phyloP scores from a whole-genome alignment of 2,888 invertebrate species.

The Crossocerus cetratus region DNA sequence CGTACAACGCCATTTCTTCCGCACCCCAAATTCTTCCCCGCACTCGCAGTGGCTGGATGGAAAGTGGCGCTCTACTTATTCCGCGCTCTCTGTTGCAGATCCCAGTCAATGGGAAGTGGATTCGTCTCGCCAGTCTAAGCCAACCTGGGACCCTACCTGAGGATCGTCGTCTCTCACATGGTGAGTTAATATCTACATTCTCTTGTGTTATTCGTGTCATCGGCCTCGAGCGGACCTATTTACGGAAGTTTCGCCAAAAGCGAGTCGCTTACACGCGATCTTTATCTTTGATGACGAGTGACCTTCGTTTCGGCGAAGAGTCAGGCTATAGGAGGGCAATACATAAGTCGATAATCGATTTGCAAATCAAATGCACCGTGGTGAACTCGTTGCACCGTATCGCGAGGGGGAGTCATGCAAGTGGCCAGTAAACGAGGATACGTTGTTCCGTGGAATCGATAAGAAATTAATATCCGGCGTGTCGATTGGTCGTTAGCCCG shows the following conservation, averaged over 20 bases:
- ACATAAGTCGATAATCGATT: conserved; percentile 9
- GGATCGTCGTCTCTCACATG: conserved; percentile 38
- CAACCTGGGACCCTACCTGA: conserved; percentile 16
- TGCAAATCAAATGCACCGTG: conserved; percentile 11
- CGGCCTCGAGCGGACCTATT: no score
- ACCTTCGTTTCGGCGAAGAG: not conserved
- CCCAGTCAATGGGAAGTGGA: conserved; percentile 85
- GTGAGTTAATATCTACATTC: conserved; percentile 41
- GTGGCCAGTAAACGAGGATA: not conserved
- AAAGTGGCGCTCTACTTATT: not conserved
- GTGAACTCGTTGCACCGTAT: not conserved
- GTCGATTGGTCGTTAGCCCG: conserved; percentile 73
- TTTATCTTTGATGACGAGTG: no score
- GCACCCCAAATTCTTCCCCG: not conserved
- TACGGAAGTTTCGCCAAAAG: no score
- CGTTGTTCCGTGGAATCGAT: conserved; percentile 52
- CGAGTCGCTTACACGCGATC: no score
- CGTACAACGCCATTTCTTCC: not conserved
- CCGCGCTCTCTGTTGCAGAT: conserved; percentile 79
- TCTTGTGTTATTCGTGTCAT: no score
- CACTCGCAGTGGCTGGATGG: not conserved
- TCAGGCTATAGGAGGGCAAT: not conserved
- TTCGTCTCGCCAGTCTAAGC: conserved; percentile 87
- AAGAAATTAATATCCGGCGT: conserved; percentile 72
- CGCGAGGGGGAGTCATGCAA: no score